phyloP scores from a whole-genome alignment of 2,113 vertebrate species.

The Sander lucioperca region DNA sequence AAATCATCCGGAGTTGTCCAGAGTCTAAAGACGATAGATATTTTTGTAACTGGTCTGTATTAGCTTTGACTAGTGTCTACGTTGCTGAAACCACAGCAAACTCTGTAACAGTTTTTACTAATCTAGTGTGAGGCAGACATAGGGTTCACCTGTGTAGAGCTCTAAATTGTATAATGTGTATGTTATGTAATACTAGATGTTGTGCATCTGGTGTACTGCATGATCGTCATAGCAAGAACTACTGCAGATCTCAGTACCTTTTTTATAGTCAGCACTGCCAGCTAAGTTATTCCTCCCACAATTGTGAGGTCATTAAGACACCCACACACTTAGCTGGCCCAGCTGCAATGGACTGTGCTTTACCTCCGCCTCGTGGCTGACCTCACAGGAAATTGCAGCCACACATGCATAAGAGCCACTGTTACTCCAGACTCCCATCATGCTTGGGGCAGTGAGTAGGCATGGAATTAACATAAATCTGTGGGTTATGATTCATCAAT shows the following conservation, averaged over 20 bases:
- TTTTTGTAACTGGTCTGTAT: neutral
- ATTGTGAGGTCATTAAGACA: conserved; percentile 42
- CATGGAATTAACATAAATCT: conserved; percentile 5
- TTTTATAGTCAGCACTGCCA: neutral
- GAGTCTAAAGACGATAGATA: neutral
- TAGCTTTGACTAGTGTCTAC: neutral
- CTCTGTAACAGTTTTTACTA: neutral
- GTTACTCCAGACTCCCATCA: neutral
- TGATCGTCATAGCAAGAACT: neutral
- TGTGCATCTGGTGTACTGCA: neutral
- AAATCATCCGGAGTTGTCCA: neutral
- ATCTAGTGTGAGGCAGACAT: neutral
- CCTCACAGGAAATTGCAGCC: conserved; percentile 32
- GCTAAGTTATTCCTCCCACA: conserved; percentile 55
- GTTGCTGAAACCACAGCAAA: neutral
- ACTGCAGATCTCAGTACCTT: conserved; percentile 19
- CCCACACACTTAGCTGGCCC: conserved; percentile 37
- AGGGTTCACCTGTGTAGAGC: neutral
- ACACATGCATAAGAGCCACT: neutral
- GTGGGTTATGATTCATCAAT: conserved; percentile 38
- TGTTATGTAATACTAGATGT: neutral
- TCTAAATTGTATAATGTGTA: neutral
- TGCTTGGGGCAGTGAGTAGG: conserved; percentile 19
- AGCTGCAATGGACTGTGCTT: conserved; percentile 5
- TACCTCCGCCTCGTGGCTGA: conserved; percentile 14